A percentile compares a stretch with the other conserved stretches of the same genome.
Evolutionary conservation across 1,140 invertebrate species (phyloP).

Genomic region (Rhyzopertha dominica): DNA sequence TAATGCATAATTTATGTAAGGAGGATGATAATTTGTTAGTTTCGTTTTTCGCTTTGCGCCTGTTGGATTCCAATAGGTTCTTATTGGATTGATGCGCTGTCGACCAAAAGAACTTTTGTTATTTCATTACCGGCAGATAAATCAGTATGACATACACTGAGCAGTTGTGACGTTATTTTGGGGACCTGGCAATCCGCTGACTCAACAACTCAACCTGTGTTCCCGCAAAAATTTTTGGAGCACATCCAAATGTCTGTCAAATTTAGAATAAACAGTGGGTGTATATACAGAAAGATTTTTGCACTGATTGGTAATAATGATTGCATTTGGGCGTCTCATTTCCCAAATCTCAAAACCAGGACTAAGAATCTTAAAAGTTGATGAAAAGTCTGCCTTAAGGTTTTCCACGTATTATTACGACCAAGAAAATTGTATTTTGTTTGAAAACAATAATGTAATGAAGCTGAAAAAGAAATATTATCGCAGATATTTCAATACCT

Average conservation of each 20-base stretch:
- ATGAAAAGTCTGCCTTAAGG: constrained; percentile 5
- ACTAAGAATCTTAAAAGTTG: constrained; percentile 8
- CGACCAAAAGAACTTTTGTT: not conserved
- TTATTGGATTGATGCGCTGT: not conserved
- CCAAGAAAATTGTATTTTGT: constrained; percentile 1
- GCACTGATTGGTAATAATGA: no score
- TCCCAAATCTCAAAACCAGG: constrained; percentile 10
- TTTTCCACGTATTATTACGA: constrained; percentile 3
- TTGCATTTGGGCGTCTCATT: no score
- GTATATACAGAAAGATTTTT: no score
- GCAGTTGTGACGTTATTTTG: constrained; percentile 2
- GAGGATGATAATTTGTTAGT: constrained; percentile 9
- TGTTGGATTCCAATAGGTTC: not conserved
- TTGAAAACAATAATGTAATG: not conserved
- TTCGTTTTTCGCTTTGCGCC: not conserved
- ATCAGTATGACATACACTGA: not conserved
- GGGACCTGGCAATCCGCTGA: not conserved
- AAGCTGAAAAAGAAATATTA: no score
- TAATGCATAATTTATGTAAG: not conserved
- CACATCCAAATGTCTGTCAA: constrained; percentile 17
- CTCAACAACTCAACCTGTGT: not conserved
- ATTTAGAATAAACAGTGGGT: constrained; percentile 19
- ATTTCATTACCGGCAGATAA: constrained; percentile 1
- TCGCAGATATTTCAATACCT: no score
- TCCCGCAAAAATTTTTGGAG: constrained; percentile 8